Percentiles rank a stretch among this genome's conserved stretches.
phyloP scores from a whole-genome alignment of 2,888 invertebrate species.

The Melieria omissa region DNA sequence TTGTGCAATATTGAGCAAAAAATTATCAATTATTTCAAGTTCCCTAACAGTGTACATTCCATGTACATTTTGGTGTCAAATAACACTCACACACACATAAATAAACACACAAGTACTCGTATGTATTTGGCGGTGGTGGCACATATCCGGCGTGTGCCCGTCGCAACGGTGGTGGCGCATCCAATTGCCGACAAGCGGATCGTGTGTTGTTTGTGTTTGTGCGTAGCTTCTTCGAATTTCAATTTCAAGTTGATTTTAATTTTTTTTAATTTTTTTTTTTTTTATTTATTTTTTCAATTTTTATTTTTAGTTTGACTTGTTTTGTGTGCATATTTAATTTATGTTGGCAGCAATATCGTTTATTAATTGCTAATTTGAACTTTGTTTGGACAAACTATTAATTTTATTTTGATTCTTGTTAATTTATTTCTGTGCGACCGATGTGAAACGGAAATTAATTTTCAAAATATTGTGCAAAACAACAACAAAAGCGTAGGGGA shows the following conservation, averaged over 20 bases:
- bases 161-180: too few species aligned
- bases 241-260: background rate
- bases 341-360: conserved; percentile 22
- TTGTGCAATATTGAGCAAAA: too few species aligned
- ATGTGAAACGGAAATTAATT: conserved; percentile 64
- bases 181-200: too few species aligned
- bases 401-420: conserved; percentile 46
- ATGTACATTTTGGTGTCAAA: too few species aligned
- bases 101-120: too few species aligned
- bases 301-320: background rate
- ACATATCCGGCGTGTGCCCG: too few species aligned
- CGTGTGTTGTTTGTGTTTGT: too few species aligned
- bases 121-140: too few species aligned
- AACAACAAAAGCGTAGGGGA: conserved; percentile 9
- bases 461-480: conserved; percentile 48
- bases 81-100: too few species aligned
- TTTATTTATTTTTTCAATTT: background rate
- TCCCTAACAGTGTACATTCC: too few species aligned
- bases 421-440: conserved; percentile 60
- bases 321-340: background rate
- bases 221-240: too few species aligned
- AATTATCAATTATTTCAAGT: too few species aligned
- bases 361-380: conserved; percentile 42
- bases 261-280: background rate
- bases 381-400: conserved; percentile 49